Evolutionary conservation across 2,888 invertebrate species (phyloP).

Genomic region (Protodeltote pygarga): DNA sequence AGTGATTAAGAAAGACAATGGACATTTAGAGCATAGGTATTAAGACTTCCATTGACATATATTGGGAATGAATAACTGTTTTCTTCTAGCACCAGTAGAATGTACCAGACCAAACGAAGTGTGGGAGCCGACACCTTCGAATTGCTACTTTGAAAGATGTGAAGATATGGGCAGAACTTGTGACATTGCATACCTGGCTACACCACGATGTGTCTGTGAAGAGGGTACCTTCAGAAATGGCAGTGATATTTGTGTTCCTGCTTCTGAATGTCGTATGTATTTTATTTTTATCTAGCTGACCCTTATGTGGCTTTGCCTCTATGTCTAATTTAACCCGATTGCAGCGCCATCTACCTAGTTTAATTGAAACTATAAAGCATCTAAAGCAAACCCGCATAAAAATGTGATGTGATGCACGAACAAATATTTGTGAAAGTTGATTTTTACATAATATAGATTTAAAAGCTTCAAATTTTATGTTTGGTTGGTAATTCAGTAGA

Average conservation of each 20-base stretch:
- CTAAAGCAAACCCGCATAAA: no score
- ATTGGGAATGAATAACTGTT: background rate
- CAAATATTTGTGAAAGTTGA: no score
- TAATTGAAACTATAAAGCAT: no score
- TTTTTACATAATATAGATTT: no score
- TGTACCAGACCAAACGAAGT: constrained; percentile 61
- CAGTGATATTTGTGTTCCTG: constrained; percentile 47
- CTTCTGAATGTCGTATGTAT: constrained; percentile 55
- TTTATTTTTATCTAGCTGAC: no score
- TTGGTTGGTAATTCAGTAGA: no score
- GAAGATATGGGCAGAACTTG: constrained; percentile 41
- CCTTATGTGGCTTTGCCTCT: no score
- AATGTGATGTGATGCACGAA: no score
- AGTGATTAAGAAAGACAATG: no score
- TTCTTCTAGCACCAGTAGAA: constrained; percentile 53
- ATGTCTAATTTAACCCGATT: no score
- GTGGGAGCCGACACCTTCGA: constrained; percentile 51
- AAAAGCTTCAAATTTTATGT: no score
- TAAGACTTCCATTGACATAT: background rate
- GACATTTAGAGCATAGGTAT: no score
- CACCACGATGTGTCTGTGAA: constrained; percentile 50
- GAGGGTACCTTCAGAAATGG: constrained; percentile 46
- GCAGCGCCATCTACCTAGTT: background rate
- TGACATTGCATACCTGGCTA: constrained; percentile 12
- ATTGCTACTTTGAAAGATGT: constrained; percentile 55